Evolutionary conservation across 92 coral and sea anemone species (phyloP).

Genomic region (Epizoanthus illoricatus): DNA sequence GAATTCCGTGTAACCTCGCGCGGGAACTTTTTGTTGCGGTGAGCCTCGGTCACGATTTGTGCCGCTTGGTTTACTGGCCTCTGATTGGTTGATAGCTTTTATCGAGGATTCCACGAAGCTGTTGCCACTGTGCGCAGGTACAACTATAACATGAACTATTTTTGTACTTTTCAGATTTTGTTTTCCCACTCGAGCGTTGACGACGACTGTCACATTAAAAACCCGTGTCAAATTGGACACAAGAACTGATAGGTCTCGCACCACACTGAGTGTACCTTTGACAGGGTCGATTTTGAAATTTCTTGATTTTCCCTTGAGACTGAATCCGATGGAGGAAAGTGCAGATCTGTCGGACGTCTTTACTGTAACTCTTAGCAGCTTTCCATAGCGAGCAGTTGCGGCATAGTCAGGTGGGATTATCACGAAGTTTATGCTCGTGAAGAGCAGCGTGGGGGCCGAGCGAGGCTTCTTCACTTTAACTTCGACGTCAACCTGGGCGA

Average conservation of each 20-base stretch:
- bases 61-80: constrained; percentile 27
- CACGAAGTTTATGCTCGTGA: constrained; percentile 16
- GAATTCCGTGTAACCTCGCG: constrained; percentile 61
- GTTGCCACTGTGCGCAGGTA: constrained; percentile 84
- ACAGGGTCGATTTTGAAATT: constrained; percentile 29
- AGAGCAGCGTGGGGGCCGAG: constrained; percentile 1
- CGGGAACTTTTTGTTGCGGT: background rate
- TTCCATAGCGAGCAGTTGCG: background rate
- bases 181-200: constrained; percentile 45
- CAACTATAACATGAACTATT: constrained; percentile 69
- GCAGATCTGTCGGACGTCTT: constrained; percentile 11
- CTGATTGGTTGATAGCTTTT: constrained; percentile 61
- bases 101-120: constrained; percentile 73
- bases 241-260: constrained; percentile 26
- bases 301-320: constrained; percentile 22
- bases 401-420: constrained; percentile 28
- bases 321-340: constrained; percentile 15
- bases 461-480: constrained; percentile 48
- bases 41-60: constrained; percentile 42
- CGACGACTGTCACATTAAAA: constrained; percentile 47
- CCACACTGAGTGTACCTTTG: constrained; percentile 26
- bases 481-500: constrained; percentile 49
- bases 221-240: constrained; percentile 4
- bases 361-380: background rate
- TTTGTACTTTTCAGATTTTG: constrained; percentile 55